Conservation (phyloP, 2,888 invertebrate genomes). For the Eurytoma adleriae region DNA sequence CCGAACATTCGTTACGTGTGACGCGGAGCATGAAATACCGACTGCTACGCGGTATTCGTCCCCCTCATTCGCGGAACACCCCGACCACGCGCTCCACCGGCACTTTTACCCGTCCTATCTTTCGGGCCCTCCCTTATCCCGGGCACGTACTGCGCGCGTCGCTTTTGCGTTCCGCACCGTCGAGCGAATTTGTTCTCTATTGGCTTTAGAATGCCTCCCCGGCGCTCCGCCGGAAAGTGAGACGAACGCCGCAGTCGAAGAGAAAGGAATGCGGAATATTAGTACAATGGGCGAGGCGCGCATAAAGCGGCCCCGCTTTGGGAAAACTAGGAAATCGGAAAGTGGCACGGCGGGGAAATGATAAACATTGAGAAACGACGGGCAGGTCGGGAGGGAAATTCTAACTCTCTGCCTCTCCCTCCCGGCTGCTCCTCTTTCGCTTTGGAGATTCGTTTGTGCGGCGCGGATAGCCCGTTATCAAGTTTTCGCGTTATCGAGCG, state of each 20-base stretch:
- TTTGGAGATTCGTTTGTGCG: conserved; percentile 37
- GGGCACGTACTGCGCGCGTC: conserved; percentile 19
- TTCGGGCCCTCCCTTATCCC: conserved; percentile 16
- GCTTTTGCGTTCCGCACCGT: conserved; percentile 56
- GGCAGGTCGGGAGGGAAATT: not conserved
- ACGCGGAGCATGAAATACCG: conserved; percentile 71
- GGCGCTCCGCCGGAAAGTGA: conserved; percentile 15
- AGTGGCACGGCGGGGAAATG: not conserved
- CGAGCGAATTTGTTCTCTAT: conserved; percentile 61
- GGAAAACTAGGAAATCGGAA: not conserved
- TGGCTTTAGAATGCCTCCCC: conserved; percentile 37
- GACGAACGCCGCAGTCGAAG: not conserved
- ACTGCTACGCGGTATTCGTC: conserved; percentile 50
- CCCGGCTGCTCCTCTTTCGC: not conserved
- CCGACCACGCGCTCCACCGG: not conserved
- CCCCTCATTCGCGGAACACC: conserved; percentile 50
- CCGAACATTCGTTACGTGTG: conserved; percentile 71
- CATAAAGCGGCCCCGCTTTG: not conserved
- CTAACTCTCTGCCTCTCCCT: not conserved
- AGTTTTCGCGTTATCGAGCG: conserved; percentile 47
- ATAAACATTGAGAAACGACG: not conserved
- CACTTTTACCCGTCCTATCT: not conserved
- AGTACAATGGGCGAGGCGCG: not conserved
- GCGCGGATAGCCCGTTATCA: conserved; percentile 44
- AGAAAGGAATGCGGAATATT: conserved; percentile 25